phyloP scores from a whole-genome alignment of 2,113 vertebrate species.

The human (Homo sapiens) region DNA sequence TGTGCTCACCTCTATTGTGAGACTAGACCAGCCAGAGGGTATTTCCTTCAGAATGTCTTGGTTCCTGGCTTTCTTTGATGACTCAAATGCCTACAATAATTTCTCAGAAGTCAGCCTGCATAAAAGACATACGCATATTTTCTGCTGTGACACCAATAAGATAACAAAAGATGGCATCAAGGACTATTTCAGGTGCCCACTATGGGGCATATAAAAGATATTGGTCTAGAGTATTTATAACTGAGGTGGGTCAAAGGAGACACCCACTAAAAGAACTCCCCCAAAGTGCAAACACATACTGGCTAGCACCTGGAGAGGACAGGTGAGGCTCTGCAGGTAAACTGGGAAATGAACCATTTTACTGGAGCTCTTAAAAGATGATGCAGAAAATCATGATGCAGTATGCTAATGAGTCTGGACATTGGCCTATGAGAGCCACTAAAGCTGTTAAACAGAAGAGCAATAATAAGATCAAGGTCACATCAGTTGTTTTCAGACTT shows the following conservation, averaged over 20 bases:
- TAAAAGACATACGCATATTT: background rate
- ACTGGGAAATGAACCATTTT: background rate
- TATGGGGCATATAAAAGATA: background rate
- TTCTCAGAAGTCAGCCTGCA: background rate
- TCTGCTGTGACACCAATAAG: background rate
- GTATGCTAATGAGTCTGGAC: background rate
- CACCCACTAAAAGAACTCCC: background rate
- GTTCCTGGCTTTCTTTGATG: background rate
- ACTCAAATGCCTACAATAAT: background rate
- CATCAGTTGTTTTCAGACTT: constrained; percentile 13
- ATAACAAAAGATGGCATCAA: constrained; percentile 15
- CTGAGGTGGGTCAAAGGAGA: background rate
- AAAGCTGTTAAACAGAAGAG: background rate
- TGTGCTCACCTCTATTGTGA: background rate
- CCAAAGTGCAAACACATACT: background rate
- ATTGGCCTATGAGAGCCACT: background rate
- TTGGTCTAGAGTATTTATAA: background rate
- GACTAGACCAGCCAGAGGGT: background rate
- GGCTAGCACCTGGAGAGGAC: background rate
- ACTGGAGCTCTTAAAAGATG: background rate
- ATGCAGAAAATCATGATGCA: background rate
- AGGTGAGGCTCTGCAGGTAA: background rate
- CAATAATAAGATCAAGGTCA: background rate
- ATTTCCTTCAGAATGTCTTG: background rate
- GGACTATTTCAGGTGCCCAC: background rate